Evolutionary conservation across 2,797 vertebrate genomes (phyloP).

Genomic region (Columba guinea): DNA sequence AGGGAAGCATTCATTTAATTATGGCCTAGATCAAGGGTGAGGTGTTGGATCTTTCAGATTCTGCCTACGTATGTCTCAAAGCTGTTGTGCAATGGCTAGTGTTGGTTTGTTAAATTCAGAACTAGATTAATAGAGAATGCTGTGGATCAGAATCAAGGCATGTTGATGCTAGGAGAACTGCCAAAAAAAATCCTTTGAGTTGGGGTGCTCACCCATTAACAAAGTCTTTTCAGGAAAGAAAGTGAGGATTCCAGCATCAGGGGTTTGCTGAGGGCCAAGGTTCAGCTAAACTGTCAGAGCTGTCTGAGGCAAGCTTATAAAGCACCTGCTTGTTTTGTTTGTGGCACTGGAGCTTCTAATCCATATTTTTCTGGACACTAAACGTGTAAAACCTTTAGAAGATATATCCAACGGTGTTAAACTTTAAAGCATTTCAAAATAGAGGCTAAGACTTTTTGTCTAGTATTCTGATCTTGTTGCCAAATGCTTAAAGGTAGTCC

Average conservation of each 20-base stretch:
- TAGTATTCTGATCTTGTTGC: background rate
- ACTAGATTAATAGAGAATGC: background rate
- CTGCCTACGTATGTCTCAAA: background rate
- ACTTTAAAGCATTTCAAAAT: background rate
- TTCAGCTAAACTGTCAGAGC: background rate
- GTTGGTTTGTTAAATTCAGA: constrained; percentile 6
- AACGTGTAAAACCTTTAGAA: background rate
- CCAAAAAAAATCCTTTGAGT: background rate
- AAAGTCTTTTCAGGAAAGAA: background rate
- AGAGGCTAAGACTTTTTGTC: background rate
- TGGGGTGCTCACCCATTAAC: background rate
- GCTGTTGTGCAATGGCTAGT: background rate
- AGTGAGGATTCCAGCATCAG: background rate
- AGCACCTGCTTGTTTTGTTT: background rate
- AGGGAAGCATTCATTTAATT: background rate
- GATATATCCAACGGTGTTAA: background rate
- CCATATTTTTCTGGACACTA: background rate
- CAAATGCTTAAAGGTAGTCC: background rate
- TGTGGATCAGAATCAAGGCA: background rate
- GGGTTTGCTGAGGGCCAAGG: background rate
- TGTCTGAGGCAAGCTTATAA: background rate
- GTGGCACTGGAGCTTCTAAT: background rate
- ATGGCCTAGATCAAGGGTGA: background rate
- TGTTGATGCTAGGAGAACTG: constrained; percentile 5
- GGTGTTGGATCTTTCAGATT: background rate